phyloP scores from a whole-genome alignment of 2,888 invertebrate species.

The Gandaritis pyraliata region DNA sequence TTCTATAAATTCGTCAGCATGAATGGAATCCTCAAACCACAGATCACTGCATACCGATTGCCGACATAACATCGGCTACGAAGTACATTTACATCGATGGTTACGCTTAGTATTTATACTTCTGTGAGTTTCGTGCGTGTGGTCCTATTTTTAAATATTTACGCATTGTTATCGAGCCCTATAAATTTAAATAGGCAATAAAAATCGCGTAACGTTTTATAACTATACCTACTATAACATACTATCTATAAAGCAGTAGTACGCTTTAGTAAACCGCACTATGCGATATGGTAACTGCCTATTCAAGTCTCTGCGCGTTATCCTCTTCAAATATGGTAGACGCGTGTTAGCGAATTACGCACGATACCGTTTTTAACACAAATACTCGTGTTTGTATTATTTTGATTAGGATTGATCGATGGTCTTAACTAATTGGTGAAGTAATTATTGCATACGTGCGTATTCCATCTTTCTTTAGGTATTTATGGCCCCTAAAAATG shows the following conservation, averaged over 20 bases:
- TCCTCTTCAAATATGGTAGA: conserved; percentile 40
- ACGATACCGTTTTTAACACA: conserved; percentile 33
- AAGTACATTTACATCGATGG: conserved; percentile 4
- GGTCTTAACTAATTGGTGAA: not conserved
- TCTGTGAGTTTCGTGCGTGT: conserved; percentile 35
- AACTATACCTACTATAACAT: not conserved
- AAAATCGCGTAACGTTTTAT: conserved; percentile 37
- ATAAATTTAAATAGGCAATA: conserved; percentile 41
- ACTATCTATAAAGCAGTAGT: no score
- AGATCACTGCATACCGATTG: conserved; percentile 10
- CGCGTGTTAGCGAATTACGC: conserved; percentile 28
- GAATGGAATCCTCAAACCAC: conserved; percentile 18
- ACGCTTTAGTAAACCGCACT: conserved; percentile 26
- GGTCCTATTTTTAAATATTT: conserved; percentile 43
- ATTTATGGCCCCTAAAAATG: conserved; percentile 1
- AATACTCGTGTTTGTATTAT: conserved; percentile 11
- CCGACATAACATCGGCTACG: conserved; percentile 30
- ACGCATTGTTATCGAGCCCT: conserved; percentile 37
- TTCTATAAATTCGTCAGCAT: conserved; percentile 18
- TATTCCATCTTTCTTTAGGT: no score
- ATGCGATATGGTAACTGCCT: conserved; percentile 25
- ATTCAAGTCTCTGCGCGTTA: conserved; percentile 29
- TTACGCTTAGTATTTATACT: not conserved
- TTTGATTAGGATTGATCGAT: conserved; percentile 7
- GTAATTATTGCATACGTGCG: not conserved